Percentiles rank a stretch among this genome's conserved stretches.
Conservation (phyloP, 2,888 invertebrate species). For the Catocala nupta region DNA sequence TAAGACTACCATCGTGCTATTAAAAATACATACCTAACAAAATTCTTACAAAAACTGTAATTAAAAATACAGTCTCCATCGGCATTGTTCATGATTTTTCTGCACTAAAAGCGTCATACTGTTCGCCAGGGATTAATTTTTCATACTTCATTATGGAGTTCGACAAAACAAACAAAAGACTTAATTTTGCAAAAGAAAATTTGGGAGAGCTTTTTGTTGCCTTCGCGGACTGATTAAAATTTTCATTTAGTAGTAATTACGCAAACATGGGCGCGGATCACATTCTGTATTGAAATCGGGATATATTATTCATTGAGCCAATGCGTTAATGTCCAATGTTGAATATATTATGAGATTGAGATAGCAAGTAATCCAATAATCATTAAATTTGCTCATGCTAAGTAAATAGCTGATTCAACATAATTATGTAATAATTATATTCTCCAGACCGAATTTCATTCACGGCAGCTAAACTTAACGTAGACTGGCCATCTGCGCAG, state of each 20-base stretch:
- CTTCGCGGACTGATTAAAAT: slow-evolving; percentile 10
- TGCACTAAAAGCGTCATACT: slow-evolving; percentile 22
- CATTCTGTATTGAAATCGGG: slow-evolving; percentile 9
- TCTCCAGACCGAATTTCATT: too few relatives aligned
- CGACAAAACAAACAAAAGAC: slow-evolving; percentile 46
- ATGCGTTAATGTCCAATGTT: slow-evolving; percentile 5
- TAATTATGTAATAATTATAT: too few relatives aligned
- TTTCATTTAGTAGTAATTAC: slow-evolving; percentile 16
- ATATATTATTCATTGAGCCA: slow-evolving; percentile 8
- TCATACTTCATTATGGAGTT: slow-evolving; percentile 46
- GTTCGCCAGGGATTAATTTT: slow-evolving; percentile 45
- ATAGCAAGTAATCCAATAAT: slow-evolving; percentile 5
- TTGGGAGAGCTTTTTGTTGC: slow-evolving; percentile 12
- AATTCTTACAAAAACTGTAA: background rate
- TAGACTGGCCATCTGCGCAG: too few relatives aligned
- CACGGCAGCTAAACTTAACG: too few relatives aligned
- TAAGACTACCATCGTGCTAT: too few relatives aligned
- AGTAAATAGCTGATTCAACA: background rate
- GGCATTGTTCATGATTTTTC: slow-evolving; percentile 30
- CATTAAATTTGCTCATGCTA: background rate
- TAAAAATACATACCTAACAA: too few relatives aligned
- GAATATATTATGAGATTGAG: slow-evolving; percentile 12
- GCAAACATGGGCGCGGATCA: slow-evolving; percentile 10
- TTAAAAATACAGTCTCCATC: background rate
- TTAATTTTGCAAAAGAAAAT: slow-evolving; percentile 45